Evolutionary conservation across 2,113 vertebrate genomes (phyloP), one percentile per base, ranked within the genome.

Genomic region (Propithecus coquereli): DNA sequence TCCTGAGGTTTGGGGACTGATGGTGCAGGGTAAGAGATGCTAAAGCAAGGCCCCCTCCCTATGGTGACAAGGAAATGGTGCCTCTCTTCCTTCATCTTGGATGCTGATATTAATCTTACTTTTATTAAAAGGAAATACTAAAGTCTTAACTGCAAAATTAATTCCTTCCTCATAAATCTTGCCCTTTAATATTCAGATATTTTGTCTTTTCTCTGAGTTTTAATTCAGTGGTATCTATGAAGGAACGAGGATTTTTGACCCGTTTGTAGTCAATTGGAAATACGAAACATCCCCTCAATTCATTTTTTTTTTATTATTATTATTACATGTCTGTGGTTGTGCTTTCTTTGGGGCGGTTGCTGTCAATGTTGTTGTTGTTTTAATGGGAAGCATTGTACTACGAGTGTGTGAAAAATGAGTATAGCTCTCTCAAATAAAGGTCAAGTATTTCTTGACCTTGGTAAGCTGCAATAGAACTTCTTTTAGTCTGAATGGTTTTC

Each of bases 201-300:
- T 68, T 85, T 61, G 6, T 81, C 52, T 95, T 94, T 90, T 84
- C 81, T 85, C 22, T 32, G 76, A 80, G 65, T 90, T 91, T 86
- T 93, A 80, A 85, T 88, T 86, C 59, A 37, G 0, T 25, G 45
- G 27, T 45, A 59, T 81, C 32, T 80, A 17, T 50, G 23, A 94
- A 94, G 18, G 3, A 81, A 34, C 5, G 81, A 50, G 57, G 32
- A 84, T 63, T 74, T 88, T 76, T 45, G 5, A 84, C 1, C 50
- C 10, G 40, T 9, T 34, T 40, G 30, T 23, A 43, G 43, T 50
- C 76, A 70, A 57, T 9, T 5, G 11, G 11, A 65, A 76, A 65
- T 77, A 27, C 6, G 34, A 43, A 70, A 5, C 20, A 14, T 34
- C 45, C 3, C 25, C 32, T 54, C 47, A 74, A 8, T 65, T 90